phyloP scores from a whole-genome alignment of 2,113 vertebrate genomes.

The Anseranas semipalmata region DNA sequence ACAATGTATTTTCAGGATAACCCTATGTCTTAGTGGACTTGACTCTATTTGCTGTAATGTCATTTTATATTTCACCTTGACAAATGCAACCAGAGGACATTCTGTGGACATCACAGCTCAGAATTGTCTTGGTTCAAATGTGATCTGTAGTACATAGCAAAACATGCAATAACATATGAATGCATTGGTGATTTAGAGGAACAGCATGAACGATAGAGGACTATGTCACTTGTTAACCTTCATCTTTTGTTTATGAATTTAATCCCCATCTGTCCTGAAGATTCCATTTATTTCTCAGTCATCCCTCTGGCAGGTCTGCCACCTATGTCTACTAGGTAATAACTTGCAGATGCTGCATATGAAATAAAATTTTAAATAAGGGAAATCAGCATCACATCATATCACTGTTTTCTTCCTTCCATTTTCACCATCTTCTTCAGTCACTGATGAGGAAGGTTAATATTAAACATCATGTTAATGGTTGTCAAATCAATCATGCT shows the following conservation, averaged over 20 bases:
- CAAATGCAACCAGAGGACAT: background rate
- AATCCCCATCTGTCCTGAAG: background rate
- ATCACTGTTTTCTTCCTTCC: background rate
- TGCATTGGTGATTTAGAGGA: background rate
- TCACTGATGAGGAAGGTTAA: conserved; percentile 66
- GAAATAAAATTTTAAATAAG: conserved; percentile 11
- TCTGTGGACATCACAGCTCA: background rate
- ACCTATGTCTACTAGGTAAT: background rate
- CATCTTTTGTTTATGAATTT: background rate
- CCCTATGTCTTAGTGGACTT: background rate
- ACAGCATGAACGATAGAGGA: background rate
- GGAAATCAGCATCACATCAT: background rate
- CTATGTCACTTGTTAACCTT: background rate
- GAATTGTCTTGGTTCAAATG: background rate
- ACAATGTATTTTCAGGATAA: background rate
- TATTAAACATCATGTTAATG: conserved; percentile 75
- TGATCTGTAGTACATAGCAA: background rate
- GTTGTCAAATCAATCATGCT: conserved; percentile 78
- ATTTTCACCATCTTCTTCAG: background rate
- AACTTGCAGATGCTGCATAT: background rate
- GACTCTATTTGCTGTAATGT: background rate
- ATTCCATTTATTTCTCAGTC: background rate
- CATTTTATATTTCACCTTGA: background rate
- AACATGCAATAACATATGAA: background rate
- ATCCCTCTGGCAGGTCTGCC: background rate